A percentile compares a stretch with the other conserved stretches of the same genome.
phyloP scores from a whole-genome alignment of 1,140 invertebrate species.

The Drosophila malerkotliana region DNA sequence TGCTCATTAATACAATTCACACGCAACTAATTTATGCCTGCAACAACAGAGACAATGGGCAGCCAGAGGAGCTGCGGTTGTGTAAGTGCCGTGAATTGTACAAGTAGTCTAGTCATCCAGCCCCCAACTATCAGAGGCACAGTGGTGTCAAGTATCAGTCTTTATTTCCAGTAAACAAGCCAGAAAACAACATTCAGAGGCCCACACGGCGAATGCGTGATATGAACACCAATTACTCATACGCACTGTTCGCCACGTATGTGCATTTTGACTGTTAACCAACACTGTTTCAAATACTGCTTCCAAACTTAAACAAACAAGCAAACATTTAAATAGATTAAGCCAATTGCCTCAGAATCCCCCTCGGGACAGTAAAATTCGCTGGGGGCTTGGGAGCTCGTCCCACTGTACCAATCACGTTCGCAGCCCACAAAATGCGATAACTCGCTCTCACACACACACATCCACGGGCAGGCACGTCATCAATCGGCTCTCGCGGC shows the following conservation, averaged over 20 bases:
- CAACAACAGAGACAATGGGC: constrained; percentile 27
- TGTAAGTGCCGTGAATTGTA: constrained; percentile 34
- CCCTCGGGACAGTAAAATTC: neutral
- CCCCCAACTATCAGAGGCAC: constrained; percentile 29
- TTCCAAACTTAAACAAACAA: neutral
- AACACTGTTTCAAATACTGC: neutral
- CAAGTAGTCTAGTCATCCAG: constrained; percentile 41
- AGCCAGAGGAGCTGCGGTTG: constrained; percentile 6
- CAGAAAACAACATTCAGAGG: no score
- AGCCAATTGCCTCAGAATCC: neutral
- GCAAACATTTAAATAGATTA: constrained; percentile 10
- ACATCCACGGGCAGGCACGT: neutral
- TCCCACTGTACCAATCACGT: constrained; percentile 74
- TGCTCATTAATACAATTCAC: constrained; percentile 53
- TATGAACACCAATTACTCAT: neutral
- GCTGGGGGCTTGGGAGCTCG: constrained; percentile 2
- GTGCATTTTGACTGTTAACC: neutral
- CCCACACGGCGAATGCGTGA: no score
- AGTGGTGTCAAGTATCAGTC: constrained; percentile 8
- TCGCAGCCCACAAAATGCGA: constrained; percentile 72
- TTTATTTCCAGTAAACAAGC: no score
- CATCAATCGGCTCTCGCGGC: neutral
- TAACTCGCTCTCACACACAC: constrained; percentile 46
- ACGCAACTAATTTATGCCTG: constrained; percentile 48
- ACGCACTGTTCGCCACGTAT: neutral